Base-by-base conservation (phyloP, 2,113 vertebrate species). In the Phycodurus eques region DNA sequence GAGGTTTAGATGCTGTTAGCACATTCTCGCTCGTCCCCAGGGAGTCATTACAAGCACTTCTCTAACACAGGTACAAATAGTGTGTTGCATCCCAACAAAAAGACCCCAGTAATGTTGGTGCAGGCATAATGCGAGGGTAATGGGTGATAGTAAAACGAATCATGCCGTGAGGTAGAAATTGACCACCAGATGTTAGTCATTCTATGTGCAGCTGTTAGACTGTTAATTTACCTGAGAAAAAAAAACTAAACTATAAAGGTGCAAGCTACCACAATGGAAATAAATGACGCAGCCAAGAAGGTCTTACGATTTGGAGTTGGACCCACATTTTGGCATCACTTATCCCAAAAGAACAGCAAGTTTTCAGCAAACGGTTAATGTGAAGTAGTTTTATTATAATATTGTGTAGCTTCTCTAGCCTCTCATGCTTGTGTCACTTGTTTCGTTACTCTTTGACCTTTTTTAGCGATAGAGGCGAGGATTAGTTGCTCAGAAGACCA, bases 11-110 rank as follows among this genome's bases (percentile, higher is more conserved):
- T 42, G 67, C 68, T 73, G 75, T 83, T 84, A 81, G 84, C 68
- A 68, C 76, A 46, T 27, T 76, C 35, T 68, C 81, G 86, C 64
- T 44, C 6, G 80, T 85, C 83, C 77, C 68, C 73, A 70, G 54
- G 64, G 76, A 81, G 75, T 70, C 82, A 84, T 89, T 87, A 88
- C 54, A 76, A 63, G 57, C 77, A 71, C 62, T 78, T 42, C 44
- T 65, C 20, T 57, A 67, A 2, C 51, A 53, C 76, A 83, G 84
- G 82, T 85, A 78, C 84, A 65, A 80, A 73, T 33, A 72, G 64
- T 27, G 49, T 73, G 39, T 54, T 39, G 76, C 78, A 72, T 72
- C 17, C 22, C 61, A 75, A 66, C 11, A 67, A 27, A 73, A 72
- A 27, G 65, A 67, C 42, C 59, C 71, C 39, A 62, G 44, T 66